Conservation (phyloP, 2,888 invertebrate genomes). For the Cheilosia vulpina region DNA sequence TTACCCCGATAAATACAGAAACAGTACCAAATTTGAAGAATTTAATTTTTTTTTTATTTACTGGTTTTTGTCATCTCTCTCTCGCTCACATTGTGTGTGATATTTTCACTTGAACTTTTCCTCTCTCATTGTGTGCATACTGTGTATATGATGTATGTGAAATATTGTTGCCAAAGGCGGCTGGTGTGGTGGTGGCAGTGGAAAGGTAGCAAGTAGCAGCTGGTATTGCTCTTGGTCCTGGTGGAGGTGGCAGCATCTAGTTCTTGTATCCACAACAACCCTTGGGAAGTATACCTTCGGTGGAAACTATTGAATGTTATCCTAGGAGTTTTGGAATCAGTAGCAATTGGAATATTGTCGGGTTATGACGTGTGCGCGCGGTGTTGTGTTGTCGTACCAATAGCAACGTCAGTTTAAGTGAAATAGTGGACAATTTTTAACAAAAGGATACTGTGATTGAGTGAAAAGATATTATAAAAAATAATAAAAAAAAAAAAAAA, state of each 20-base stretch:
- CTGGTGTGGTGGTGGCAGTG: conserved; percentile 40
- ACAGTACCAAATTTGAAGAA: conserved; percentile 70
- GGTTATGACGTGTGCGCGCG: conserved; percentile 80
- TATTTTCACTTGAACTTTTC: conserved; percentile 72
- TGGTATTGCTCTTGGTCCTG: conserved; percentile 35
- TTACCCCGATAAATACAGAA: conserved; percentile 61
- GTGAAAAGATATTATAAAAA: conserved; percentile 23
- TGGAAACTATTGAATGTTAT: conserved; percentile 73
- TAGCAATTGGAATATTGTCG: conserved; percentile 83
- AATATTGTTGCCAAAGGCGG: conserved; percentile 71
- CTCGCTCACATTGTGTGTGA: conserved; percentile 46
- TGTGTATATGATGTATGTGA: conserved; percentile 51
- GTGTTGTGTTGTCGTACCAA: conserved; percentile 33
- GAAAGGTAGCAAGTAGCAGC: conserved; percentile 73
- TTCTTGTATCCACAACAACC: conserved; percentile 48
- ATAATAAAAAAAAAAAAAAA: conserved; percentile 14
- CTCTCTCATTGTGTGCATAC: conserved; percentile 68
- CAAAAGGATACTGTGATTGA: conserved; percentile 32
- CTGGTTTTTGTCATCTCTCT: conserved; percentile 6
- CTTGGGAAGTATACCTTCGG: conserved; percentile 49
- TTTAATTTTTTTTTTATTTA: conserved; percentile 15
- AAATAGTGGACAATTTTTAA: conserved; percentile 9
- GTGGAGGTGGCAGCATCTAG: conserved; percentile 54
- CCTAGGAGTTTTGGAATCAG: conserved; percentile 81
- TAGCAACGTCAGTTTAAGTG: conserved; percentile 38